phyloP scores from a whole-genome alignment of 37 sponge, comb jelly and placozoan genomes.

The Diacarnus erythraeanus region DNA sequence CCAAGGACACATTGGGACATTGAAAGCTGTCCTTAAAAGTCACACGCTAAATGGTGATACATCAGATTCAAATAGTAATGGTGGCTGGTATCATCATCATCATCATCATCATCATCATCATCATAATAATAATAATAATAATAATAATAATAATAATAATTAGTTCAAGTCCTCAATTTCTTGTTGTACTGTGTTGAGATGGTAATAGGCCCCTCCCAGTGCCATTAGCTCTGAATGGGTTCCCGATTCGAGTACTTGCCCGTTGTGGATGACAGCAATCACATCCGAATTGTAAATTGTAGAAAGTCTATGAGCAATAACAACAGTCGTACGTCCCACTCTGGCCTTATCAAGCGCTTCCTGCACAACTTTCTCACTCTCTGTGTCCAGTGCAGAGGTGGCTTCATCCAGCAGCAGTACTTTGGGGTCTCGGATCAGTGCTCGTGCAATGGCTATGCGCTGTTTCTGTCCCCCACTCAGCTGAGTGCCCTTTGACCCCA shows the following conservation, averaged over 20 bases:
- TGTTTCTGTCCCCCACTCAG: constrained; percentile 93
- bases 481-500: constrained; percentile 83
- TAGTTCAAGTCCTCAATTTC: constrained; percentile 12
- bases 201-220: constrained; percentile 74
- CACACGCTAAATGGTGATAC: too few species aligned
- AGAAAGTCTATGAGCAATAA: constrained; percentile 93
- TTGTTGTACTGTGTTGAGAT: constrained; percentile 63
- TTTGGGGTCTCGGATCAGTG: constrained; percentile 85
- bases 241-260: constrained; percentile 74
- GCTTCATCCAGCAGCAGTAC: constrained; percentile 91
- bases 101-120: too few species aligned
- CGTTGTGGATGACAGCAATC: constrained; percentile 90
- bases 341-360: constrained; percentile 93
- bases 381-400: constrained; percentile 92
- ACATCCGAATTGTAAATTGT: constrained; percentile 87
- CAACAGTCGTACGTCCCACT: constrained; percentile 87
- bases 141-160: not conserved
- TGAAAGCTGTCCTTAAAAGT: too few species aligned
- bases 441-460: constrained; percentile 89
- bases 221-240: constrained; percentile 82
- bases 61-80: too few species aligned
- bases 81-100: too few species aligned
- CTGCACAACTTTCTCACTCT: constrained; percentile 94
- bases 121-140: too few species aligned
- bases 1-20: too few species aligned